phyloP scores from a whole-genome alignment of 2,113 vertebrate genomes.

The Corvus cornix region DNA sequence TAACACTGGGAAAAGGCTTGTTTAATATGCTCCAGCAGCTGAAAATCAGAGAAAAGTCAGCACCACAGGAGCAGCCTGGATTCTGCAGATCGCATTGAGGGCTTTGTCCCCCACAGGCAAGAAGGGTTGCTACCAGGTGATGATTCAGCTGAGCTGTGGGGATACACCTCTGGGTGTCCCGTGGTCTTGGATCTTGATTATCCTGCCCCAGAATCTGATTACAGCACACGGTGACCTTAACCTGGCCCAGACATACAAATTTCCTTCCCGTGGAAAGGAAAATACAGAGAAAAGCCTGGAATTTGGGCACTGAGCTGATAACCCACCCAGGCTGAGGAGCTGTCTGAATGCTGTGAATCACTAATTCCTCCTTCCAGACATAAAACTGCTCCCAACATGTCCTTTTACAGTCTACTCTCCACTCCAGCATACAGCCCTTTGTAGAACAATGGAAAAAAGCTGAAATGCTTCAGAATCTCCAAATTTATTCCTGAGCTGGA shows the following conservation, averaged over 20 bases:
- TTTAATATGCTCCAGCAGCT: constrained; percentile 41
- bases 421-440: neutral
- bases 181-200: neutral
- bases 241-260: neutral
- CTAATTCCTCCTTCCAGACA: neutral
- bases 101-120: neutral
- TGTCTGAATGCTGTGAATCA: neutral
- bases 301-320: neutral
- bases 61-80: neutral
- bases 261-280: neutral
- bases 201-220: neutral
- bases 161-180: neutral
- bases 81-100: neutral
- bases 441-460: neutral
- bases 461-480: neutral
- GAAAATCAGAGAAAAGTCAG: constrained; percentile 40
- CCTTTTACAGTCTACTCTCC: neutral
- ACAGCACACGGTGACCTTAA: neutral
- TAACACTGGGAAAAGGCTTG: neutral
- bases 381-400: neutral
- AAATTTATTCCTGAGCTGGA: neutral
- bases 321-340: neutral
- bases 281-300: neutral
- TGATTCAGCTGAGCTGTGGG: neutral
- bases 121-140: neutral